These are phyloP conservation scores for Scaptomyza caliginosa DNA, from an alignment of 2,888 invertebrate genomes.

Conservation along the genomic window DNA sequence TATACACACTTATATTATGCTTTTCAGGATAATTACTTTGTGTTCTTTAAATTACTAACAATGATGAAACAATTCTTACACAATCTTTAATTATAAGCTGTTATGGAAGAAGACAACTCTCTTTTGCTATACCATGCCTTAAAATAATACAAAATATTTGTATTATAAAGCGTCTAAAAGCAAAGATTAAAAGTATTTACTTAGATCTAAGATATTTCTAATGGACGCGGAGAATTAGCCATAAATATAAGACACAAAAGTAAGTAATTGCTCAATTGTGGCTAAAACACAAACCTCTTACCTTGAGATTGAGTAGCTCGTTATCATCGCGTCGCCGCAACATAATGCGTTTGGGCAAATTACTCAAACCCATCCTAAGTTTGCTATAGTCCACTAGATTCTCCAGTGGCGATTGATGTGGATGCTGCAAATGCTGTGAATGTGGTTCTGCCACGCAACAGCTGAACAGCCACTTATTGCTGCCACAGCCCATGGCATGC, in stretches of 20 bases:
- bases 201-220: too few species aligned
- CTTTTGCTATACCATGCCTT: too few species aligned
- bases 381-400: constrained; percentile 79
- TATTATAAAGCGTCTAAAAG: too few species aligned
- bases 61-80: constrained; percentile 11
- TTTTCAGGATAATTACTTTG: not conserved
- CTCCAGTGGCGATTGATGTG: constrained; percentile 70
- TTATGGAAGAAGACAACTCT: not conserved
- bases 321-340: constrained; percentile 82
- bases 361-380: constrained; percentile 62
- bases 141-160: too few species aligned
- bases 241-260: too few species aligned
- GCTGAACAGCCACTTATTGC: constrained; percentile 88
- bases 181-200: too few species aligned
- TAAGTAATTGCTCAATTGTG: constrained; percentile 39
- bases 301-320: constrained; percentile 73
- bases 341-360: constrained; percentile 81
- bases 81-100: constrained; percentile 5
- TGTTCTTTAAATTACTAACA: not conserved
- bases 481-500: constrained; percentile 88
- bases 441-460: constrained; percentile 86
- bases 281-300: constrained; percentile 17
- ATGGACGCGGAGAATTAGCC: too few species aligned
- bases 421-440: constrained; percentile 85
- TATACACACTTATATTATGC: not conserved